A percentile compares a stretch with the other conserved stretches of the same genome.
These are phyloP conservation scores for Drosophila kurseongensis DNA, from an alignment of 1,140 invertebrate genomes.

Conservation along the genomic window DNA sequence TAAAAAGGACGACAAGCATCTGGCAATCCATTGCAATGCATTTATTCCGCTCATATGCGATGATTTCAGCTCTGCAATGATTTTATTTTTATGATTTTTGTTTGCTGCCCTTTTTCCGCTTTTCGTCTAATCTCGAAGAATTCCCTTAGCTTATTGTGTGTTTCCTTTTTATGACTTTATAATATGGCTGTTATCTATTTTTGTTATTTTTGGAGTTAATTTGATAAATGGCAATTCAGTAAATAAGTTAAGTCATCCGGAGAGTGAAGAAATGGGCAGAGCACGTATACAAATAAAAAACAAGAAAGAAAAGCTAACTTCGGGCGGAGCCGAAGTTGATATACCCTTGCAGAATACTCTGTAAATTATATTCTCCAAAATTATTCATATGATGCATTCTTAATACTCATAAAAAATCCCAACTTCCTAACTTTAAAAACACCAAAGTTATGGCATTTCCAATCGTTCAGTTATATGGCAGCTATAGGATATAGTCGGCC, in stretches of 20 bases:
- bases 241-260: background rate
- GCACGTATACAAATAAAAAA: too few species aligned
- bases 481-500: too few species aligned
- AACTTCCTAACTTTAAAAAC: too few species aligned
- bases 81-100: slow-evolving; percentile 68
- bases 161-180: slow-evolving; percentile 50
- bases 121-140: slow-evolving; percentile 13
- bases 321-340: too few species aligned
- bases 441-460: too few species aligned
- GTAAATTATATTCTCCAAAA: too few species aligned
- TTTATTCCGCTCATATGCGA: slow-evolving; percentile 31
- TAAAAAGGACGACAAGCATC: slow-evolving; percentile 49
- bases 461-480: too few species aligned
- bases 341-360: too few species aligned
- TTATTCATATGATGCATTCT: too few species aligned
- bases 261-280: background rate
- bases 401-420: too few species aligned
- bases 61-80: slow-evolving; percentile 38
- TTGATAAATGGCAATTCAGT: background rate
- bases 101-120: slow-evolving; percentile 42
- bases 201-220: too few species aligned
- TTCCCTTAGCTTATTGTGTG: slow-evolving; percentile 21
- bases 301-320: too few species aligned
- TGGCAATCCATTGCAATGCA: slow-evolving; percentile 63
- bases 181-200: slow-evolving; percentile 23